These are phyloP conservation scores for Ciconia maguari DNA, from an alignment of 2,113 vertebrate species.

Conservation along the genomic window DNA sequence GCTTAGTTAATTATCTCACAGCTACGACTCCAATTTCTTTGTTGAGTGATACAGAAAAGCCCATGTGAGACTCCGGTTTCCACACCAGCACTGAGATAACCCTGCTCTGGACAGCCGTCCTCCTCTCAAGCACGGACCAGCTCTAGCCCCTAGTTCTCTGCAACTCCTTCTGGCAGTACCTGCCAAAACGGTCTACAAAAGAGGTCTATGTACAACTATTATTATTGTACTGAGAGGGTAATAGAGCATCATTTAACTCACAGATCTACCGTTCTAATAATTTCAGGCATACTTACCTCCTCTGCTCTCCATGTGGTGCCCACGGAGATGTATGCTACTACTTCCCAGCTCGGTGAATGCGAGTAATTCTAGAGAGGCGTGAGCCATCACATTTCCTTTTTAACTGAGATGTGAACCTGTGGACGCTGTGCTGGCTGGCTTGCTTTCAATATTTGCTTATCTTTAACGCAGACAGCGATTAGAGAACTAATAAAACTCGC, in stretches of 20 bases:
- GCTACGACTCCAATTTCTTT: not conserved
- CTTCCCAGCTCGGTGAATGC: not conserved
- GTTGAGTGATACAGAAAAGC: not conserved
- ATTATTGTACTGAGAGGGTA: not conserved
- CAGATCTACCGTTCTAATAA: not conserved
- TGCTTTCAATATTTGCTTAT: not conserved
- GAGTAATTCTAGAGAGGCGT: not conserved
- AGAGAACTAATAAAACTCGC: not conserved
- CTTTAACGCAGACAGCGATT: not conserved
- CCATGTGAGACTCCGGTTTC: accelerated
- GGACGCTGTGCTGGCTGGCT: not conserved
- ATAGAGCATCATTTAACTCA: not conserved
- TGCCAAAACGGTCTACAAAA: not conserved
- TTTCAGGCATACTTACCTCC: not conserved
- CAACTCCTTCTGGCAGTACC: not conserved
- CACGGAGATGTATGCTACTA: accelerated
- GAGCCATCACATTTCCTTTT: not conserved
- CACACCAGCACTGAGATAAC: not conserved
- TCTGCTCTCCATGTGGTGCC: not conserved
- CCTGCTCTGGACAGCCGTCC: no score
- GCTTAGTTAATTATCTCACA: not conserved
- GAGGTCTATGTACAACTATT: no score
- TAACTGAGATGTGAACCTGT: not conserved
- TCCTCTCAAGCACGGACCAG: not conserved
- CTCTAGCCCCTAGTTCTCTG: not conserved